These are phyloP conservation scores for Alloplasta piceator DNA, from an alignment of 2,888 invertebrate genomes.

Conservation along the genomic window DNA sequence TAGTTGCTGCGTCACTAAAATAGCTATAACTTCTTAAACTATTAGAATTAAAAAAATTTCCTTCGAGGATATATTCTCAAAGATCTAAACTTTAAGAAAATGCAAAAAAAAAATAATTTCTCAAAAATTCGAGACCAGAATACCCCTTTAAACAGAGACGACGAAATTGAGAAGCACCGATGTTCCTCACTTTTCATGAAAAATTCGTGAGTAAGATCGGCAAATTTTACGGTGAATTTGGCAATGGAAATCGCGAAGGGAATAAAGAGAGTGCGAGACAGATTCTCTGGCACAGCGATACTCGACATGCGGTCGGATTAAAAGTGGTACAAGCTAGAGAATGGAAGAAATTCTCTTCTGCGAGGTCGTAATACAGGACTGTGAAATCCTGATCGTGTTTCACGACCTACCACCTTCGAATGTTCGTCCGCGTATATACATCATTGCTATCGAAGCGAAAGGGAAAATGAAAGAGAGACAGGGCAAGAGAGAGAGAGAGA, in stretches of 20 bases:
- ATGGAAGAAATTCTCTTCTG: conserved; percentile 49
- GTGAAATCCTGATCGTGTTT: conserved; percentile 81
- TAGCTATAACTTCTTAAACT: no score
- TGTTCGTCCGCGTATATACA: conserved; percentile 62
- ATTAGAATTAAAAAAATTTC: no score
- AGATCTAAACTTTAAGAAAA: no score
- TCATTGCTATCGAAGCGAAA: conserved; percentile 53
- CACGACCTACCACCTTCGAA: conserved; percentile 82
- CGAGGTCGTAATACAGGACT: conserved; percentile 58
- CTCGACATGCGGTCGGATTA: conserved; percentile 66
- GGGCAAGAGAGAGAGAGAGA: no score
- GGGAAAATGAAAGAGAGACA: conserved; percentile 27
- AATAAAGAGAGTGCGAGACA: conserved; percentile 17
- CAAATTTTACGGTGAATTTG: conserved; percentile 3
- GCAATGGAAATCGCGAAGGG: conserved; percentile 2
- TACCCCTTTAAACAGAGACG: no score
- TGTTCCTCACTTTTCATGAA: no score
- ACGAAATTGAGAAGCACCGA: no score
- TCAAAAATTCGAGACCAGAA: no score
- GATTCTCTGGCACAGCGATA: conserved; percentile 19
- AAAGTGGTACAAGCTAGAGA: conserved; percentile 57
- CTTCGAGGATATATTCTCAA: no score
- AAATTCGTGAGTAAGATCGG: no score
- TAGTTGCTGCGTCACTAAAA: no score
- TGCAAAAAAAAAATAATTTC: no score